Conservation (phyloP, 1,140 invertebrate species). For the Caenorhabditis brenneri region DNA sequence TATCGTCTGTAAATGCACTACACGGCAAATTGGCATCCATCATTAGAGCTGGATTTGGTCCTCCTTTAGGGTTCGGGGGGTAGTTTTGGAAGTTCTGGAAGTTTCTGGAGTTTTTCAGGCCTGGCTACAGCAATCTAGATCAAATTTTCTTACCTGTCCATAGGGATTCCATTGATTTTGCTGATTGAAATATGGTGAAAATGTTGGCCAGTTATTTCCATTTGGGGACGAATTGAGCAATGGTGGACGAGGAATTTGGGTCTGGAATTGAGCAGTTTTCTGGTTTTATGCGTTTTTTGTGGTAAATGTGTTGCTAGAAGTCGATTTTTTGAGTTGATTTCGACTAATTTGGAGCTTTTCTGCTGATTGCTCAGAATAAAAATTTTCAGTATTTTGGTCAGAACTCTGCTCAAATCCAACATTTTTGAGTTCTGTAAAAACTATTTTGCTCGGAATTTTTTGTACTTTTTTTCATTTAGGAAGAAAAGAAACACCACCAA, state of each 20-base stretch:
- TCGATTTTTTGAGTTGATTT: no score
- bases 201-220: constrained; percentile 26
- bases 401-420: no score
- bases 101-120: neutral
- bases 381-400: no score
- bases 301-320: neutral
- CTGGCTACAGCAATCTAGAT: no score
- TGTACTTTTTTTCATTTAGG: no score
- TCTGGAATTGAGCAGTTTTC: neutral
- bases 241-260: constrained; percentile 46
- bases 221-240: neutral
- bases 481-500: no score
- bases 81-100: neutral
- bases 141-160: neutral
- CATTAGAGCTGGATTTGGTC: neutral
- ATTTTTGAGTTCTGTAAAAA: no score
- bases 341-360: no score
- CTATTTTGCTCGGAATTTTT: no score
- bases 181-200: neutral
- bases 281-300: neutral
- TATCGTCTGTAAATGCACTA: constrained; percentile 68
- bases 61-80: neutral
- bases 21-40: constrained; percentile 56
- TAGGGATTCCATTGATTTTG: neutral
- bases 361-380: no score